A percentile compares a stretch with the other conserved stretches of the same genome.
These are phyloP conservation scores for Rhinoptilus africanus DNA, from an alignment of 2,113 vertebrate genomes.

Conservation along the genomic window DNA sequence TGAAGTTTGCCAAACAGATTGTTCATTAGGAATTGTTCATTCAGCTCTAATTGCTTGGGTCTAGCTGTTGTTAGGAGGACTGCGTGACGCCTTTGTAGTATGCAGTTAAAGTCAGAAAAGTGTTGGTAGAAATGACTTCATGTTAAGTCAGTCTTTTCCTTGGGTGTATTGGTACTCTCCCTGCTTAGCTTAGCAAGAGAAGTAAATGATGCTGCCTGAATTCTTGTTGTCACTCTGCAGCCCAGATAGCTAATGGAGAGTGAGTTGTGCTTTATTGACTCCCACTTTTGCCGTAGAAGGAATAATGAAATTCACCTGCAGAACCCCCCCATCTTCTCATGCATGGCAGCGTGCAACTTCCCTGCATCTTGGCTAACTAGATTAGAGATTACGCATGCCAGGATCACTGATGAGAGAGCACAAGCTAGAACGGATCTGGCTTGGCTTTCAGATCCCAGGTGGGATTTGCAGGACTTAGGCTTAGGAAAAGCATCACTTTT, in stretches of 20 bases:
- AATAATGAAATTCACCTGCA: slow-evolving; percentile 25
- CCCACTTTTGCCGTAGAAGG: not conserved
- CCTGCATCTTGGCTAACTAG: not conserved
- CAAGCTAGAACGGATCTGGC: not conserved
- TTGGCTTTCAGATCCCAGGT: not conserved
- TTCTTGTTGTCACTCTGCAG: not conserved
- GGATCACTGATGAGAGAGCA: not conserved
- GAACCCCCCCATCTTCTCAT: slow-evolving; percentile 3
- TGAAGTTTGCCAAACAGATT: not conserved
- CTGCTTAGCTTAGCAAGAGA: not conserved
- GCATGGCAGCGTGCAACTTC: not conserved
- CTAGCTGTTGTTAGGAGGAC: not conserved
- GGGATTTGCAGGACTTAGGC: not conserved
- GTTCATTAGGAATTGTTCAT: slow-evolving; percentile 32
- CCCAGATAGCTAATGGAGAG: not conserved
- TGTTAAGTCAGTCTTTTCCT: not conserved
- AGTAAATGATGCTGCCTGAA: not conserved
- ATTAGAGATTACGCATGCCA: slow-evolving; percentile 3
- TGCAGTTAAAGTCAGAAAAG: not conserved
- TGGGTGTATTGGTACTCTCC: not conserved
- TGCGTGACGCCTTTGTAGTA: not conserved
- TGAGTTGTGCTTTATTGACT: not conserved
- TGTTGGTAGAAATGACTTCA: not conserved
- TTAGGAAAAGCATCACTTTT: not conserved
- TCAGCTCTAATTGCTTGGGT: slow-evolving; percentile 30